A percentile compares a stretch with the other conserved stretches of the same genome.
phyloP scores from a whole-genome alignment of 2,797 vertebrate species.

The Enteromius afrohamiltoni region DNA sequence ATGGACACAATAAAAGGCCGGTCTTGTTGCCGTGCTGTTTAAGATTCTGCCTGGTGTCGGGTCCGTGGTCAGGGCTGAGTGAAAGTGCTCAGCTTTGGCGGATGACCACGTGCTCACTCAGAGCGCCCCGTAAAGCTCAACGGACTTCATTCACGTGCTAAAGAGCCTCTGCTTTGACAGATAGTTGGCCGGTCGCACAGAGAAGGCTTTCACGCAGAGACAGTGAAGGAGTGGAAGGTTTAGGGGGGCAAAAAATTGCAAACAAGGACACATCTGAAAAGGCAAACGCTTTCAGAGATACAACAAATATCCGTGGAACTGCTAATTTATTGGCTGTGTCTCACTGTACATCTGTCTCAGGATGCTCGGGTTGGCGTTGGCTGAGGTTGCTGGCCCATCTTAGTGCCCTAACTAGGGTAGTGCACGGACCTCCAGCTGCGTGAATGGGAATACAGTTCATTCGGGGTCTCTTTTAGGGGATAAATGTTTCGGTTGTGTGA shows the following conservation, averaged over 20 bases:
- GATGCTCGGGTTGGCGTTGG: background rate
- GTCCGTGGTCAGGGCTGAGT: constrained; percentile 35
- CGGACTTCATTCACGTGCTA: constrained; percentile 83
- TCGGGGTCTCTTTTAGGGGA: constrained; percentile 29
- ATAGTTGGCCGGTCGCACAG: constrained; percentile 83
- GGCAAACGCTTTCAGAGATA: constrained; percentile 29
- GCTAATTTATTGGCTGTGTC: background rate
- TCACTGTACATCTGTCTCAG: background rate
- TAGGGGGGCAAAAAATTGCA: constrained; percentile 65
- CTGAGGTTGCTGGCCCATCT: background rate
- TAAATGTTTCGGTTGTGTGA: constrained; percentile 51
- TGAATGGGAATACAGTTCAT: constrained; percentile 35
- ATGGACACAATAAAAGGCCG: constrained; percentile 48
- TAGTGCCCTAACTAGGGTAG: constrained; percentile 9
- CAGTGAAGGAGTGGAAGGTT: constrained; percentile 79
- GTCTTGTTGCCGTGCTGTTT: constrained; percentile 75
- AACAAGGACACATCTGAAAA: constrained; percentile 36
- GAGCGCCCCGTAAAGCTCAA: constrained; percentile 80
- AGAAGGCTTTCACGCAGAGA: constrained; percentile 77
- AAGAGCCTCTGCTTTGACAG: constrained; percentile 85
- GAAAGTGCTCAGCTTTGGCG: constrained; percentile 43
- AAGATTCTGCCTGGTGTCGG: constrained; percentile 74
- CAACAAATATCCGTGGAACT: constrained; percentile 29
- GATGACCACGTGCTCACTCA: constrained; percentile 77
- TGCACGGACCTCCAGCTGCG: background rate